These are phyloP conservation scores for Metopia argyrocephala DNA, from an alignment of 2,888 invertebrate genomes.

Conservation along the genomic window DNA sequence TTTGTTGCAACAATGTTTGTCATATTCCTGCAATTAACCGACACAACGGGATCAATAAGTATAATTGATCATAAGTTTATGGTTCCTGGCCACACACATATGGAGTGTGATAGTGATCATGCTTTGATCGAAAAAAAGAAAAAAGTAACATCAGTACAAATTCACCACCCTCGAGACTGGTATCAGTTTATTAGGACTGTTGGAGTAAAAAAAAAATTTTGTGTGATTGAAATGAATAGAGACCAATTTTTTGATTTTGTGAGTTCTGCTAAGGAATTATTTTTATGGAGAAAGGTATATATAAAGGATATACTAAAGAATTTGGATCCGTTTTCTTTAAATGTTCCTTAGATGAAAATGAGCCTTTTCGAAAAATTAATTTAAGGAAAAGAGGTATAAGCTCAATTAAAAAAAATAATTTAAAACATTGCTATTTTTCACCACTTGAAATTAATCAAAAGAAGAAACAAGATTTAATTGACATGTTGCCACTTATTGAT, in stretches of 20 bases:
- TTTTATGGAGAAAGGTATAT: constrained; percentile 20
- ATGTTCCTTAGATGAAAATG: constrained; percentile 26
- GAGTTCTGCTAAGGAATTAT: constrained; percentile 13
- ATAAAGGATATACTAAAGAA: constrained; percentile 38
- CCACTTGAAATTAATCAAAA: constrained; percentile 19
- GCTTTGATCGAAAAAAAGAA: constrained; percentile 16
- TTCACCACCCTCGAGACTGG: constrained; percentile 32
- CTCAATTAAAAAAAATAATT: background rate
- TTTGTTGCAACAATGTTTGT: constrained; percentile 34
- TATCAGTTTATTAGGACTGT: constrained; percentile 37
- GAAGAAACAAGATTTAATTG: constrained; percentile 22
- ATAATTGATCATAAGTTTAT: constrained; percentile 41
- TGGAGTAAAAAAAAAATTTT: constrained; percentile 33
- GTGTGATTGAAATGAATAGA: constrained; percentile 33
- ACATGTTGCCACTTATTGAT: constrained; percentile 6
- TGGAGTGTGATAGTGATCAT: constrained; percentile 23
- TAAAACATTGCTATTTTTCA: background rate
- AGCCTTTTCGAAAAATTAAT: constrained; percentile 22
- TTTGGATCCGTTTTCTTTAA: constrained; percentile 32
- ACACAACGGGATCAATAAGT: constrained; percentile 25
- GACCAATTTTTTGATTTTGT: constrained; percentile 22
- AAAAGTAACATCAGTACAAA: constrained; percentile 23
- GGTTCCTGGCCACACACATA: constrained; percentile 30
- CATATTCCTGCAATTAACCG: constrained; percentile 16
- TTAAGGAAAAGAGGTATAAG: background rate